phyloP scores from a whole-genome alignment of 2,113 vertebrate genomes.

The Python bivittatus region DNA sequence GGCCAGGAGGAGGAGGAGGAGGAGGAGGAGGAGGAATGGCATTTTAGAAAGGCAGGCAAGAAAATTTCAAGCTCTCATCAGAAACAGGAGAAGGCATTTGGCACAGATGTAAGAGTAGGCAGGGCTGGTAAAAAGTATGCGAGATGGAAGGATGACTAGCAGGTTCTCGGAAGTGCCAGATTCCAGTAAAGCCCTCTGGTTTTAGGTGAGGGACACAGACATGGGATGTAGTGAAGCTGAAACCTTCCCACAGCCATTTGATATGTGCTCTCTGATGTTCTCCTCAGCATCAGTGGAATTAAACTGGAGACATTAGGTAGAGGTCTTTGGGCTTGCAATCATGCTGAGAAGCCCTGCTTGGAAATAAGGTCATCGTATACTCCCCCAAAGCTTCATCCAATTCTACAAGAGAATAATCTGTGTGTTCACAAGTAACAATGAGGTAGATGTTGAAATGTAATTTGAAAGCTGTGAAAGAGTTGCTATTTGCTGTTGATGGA shows the following conservation, averaged over 20 bases:
- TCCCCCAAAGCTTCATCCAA: neutral
- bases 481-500: conserved; percentile 16
- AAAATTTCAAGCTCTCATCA: neutral
- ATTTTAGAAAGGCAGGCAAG: neutral
- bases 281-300: neutral
- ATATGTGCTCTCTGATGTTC: neutral
- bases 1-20: neutral
- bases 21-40: neutral
- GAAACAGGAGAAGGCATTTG: neutral
- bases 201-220: neutral
- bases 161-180: neutral
- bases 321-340: neutral
- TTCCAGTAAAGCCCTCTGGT: neutral
- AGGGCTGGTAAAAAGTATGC: neutral
- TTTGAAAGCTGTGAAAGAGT: conserved; percentile 7
- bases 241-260: neutral
- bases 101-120: neutral
- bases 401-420: conserved; percentile 18
- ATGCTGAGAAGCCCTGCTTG: neutral
- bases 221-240: neutral
- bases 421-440: neutral
- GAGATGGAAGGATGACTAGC: neutral
- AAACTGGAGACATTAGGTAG: neutral
- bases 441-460: conserved; percentile 14
- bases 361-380: conserved; percentile 7